Base-by-base conservation (phyloP, 2,797 vertebrate species). In the Jordanella pulchra region DNA sequence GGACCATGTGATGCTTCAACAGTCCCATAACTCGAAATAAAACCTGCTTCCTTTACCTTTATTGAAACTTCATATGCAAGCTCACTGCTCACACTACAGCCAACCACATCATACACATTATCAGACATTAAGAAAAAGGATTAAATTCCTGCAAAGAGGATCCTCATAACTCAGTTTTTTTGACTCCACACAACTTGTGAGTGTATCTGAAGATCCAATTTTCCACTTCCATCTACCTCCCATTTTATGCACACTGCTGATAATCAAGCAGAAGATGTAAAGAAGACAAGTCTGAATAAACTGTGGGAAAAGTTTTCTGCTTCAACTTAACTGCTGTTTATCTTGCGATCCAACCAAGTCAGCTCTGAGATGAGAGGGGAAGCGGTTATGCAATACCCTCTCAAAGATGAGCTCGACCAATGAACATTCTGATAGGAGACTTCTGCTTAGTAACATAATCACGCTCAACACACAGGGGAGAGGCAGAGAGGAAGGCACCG, bases 361-460 rank as follows among this genome's bases (percentile, higher is more conserved):
- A 68, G 80, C 55, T 42, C 63, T 3, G 70, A 76, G 76, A 88
- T 78, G 86, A 86, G 83, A 85, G 39, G 75, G 55, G 35, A 39
- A 85, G 82, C 50, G 0, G 83, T 88, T 92, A 90, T 90, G 89
- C 83, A 91, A 93, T 71, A 73, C 53, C 76, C 84, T 83, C 86
- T 68, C 77, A 83, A 90, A 87, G 78, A 85, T 3, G 65, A 85
- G 81, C 79, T 89, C 88, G 64, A 68, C 93, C 93, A 94, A 93
- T 92, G 86, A 91, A 84, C 82, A 84, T 77, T 83, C 85, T 83
- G 83, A 75, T 69, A 61, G 63, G 67, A 83, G 84, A 92, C 81
- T 84, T 93, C 90, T 94, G 91, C 92, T 91, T 93, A 88, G 92
- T 92, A 93, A 93, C 92, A 92, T 89, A 80, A 80, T 78, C 73